Evolutionary conservation across 2,888 invertebrate species (phyloP).

Genomic region (Deroplatys truncata): DNA sequence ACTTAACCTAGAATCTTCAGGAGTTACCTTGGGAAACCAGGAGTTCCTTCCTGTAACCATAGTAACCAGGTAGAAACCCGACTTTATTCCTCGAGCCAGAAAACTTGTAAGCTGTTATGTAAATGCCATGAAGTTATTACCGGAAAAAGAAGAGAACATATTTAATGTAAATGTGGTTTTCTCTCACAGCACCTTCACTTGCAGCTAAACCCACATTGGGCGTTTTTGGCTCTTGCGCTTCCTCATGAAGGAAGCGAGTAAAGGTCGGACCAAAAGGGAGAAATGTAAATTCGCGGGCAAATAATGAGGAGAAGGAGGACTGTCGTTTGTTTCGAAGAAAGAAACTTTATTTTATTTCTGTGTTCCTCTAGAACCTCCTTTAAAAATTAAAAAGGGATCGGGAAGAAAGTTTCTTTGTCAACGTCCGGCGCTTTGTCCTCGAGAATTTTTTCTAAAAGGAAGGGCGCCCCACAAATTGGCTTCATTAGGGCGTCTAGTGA

Average conservation of each 20-base stretch:
- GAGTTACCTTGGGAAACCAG: too few relatives aligned
- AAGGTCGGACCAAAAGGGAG: not conserved
- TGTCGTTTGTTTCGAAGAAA: not conserved
- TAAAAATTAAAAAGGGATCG: not conserved
- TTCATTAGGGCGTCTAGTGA: not conserved
- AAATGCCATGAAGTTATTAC: not conserved
- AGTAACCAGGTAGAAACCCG: not conserved
- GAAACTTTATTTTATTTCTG: not conserved
- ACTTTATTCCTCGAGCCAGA: not conserved
- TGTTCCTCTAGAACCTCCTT: not conserved
- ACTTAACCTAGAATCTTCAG: too few relatives aligned
- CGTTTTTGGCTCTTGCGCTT: not conserved
- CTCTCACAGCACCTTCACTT: not conserved
- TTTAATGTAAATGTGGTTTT: not conserved
- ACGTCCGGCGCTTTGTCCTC: not conserved
- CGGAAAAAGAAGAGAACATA: not conserved
- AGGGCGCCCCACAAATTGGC: not conserved
- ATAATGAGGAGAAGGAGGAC: not conserved
- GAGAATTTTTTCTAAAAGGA: not conserved
- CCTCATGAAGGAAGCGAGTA: not conserved
- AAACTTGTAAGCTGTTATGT: not conserved
- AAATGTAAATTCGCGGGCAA: not conserved
- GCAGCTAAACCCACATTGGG: not conserved
- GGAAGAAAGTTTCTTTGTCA: not conserved
- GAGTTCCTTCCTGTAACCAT: not conserved